Conservation (phyloP, 1,140 invertebrate genomes). For the Aphelenchoides fujianensis region DNA sequence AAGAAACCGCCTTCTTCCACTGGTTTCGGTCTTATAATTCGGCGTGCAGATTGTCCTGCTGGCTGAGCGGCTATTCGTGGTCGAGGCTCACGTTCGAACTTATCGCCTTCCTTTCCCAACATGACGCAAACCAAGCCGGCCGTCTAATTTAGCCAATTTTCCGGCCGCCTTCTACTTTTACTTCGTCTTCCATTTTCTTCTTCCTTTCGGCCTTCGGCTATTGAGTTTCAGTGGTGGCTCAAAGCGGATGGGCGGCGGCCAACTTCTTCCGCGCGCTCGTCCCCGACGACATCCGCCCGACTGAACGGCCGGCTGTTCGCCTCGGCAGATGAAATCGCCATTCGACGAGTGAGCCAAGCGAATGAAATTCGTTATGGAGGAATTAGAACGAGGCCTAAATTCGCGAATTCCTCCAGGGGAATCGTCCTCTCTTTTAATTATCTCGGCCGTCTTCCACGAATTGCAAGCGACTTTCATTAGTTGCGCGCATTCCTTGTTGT, state of each 20-base stretch:
- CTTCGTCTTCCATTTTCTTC: too few species aligned
- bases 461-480: too few species aligned
- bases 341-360: not conserved
- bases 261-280: conserved; percentile 1
- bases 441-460: not conserved
- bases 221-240: not conserved
- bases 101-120: not conserved
- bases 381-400: not conserved
- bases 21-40: too few species aligned
- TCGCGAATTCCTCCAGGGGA: not conserved
- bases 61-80: too few species aligned
- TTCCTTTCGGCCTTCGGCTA: too few species aligned
- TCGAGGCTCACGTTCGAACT: too few species aligned
- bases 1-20: not conserved
- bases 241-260: not conserved
- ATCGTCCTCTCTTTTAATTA: not conserved
- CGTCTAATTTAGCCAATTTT: conserved; percentile 1
- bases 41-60: too few species aligned
- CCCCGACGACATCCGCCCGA: not conserved
- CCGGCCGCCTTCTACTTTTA: not conserved
- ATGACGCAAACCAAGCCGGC: not conserved
- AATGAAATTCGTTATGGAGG: conserved; percentile 1
- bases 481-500: too few species aligned
- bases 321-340: too few species aligned
- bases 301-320: not conserved